Evolutionary conservation across 2,113 vertebrate genomes (phyloP).

Genomic region (Muntiacus muntjak): DNA sequence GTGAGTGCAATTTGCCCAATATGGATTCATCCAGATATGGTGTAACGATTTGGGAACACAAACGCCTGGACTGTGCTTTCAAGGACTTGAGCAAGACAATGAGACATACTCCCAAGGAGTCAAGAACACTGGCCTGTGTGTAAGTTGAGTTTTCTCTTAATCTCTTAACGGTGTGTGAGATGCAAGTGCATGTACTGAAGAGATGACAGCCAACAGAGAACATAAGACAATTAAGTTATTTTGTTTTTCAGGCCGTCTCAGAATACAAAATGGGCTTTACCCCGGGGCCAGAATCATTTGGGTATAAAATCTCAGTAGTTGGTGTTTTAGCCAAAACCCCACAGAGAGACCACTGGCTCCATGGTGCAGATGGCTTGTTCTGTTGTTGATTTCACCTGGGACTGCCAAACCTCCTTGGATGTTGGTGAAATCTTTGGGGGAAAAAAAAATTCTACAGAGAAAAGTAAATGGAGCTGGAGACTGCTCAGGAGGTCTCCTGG

Average conservation of each 20-base stretch:
- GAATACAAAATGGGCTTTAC: neutral
- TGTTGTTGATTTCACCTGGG: neutral
- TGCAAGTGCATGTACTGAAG: neutral
- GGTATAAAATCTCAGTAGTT: neutral
- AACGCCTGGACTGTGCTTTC: neutral
- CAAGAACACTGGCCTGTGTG: neutral
- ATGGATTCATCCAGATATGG: neutral
- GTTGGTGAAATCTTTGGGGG: neutral
- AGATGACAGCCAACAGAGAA: neutral
- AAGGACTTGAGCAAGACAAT: too few species aligned
- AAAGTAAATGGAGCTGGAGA: neutral
- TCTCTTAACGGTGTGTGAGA: fast-evolving
- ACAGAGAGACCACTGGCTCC: neutral
- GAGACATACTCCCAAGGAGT: neutral
- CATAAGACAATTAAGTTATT: neutral
- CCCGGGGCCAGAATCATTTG: neutral
- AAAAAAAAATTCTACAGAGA: neutral
- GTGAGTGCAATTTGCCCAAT: neutral
- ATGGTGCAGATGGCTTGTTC: neutral
- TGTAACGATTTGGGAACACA: neutral
- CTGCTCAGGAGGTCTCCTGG: neutral
- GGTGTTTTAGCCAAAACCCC: neutral
- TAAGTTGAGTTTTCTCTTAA: neutral
- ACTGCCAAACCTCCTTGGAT: neutral
- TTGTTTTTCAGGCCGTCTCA: slow-evolving; percentile 12